Percentiles rank a stretch among this genome's conserved stretches.
phyloP scores from a whole-genome alignment of 1,140 invertebrate species.

The Heliothis virescens region DNA sequence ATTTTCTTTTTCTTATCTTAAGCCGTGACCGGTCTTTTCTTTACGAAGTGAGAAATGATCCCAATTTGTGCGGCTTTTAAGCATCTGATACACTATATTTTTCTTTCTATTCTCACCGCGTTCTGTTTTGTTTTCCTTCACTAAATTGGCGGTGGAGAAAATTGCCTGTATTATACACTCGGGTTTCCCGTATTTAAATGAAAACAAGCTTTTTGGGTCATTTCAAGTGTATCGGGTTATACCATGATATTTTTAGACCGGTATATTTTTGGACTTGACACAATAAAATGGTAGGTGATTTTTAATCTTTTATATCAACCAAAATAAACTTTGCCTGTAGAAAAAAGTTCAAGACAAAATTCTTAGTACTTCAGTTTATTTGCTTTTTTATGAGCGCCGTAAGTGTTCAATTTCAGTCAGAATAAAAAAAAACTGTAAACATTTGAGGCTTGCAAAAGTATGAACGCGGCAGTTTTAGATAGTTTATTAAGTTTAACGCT shows the following conservation, averaged over 20 bases:
- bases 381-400: slow-evolving; percentile 34
- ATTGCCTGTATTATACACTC: not conserved
- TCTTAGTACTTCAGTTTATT: slow-evolving; percentile 32
- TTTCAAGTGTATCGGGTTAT: not conserved
- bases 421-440: slow-evolving; percentile 27
- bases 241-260: not conserved
- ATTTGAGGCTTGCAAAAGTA: slow-evolving; percentile 14
- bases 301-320: slow-evolving; percentile 16
- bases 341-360: slow-evolving; percentile 33
- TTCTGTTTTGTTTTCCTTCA: slow-evolving; percentile 8
- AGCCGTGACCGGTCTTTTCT: slow-evolving; percentile 32
- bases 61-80: slow-evolving; percentile 35
- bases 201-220: not conserved
- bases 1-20: slow-evolving; percentile 23
- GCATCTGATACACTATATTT: slow-evolving; percentile 35
- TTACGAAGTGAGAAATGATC: slow-evolving; percentile 35
- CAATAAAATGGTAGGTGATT: slow-evolving; percentile 1
- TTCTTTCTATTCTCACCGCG: not conserved
- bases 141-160: not conserved
- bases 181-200: not conserved
- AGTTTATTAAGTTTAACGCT: slow-evolving; percentile 1
- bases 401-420: slow-evolving; percentile 40
- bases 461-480: slow-evolving; percentile 1
- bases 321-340: not conserved
- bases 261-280: not conserved